Base-by-base conservation (phyloP, 2,888 invertebrate species). In the Vanessa cardui region DNA sequence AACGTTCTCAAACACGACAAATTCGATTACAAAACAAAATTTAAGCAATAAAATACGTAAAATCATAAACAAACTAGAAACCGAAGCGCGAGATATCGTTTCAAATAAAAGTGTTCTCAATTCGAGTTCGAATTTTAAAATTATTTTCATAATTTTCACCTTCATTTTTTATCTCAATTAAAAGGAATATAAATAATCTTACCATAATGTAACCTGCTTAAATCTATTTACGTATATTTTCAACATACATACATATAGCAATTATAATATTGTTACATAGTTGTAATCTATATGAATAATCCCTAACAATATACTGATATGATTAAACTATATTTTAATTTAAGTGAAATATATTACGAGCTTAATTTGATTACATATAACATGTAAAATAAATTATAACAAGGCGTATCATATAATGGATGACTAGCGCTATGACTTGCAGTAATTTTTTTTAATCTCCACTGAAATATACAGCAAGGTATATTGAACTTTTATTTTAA, bases 31-130 rank as follows among this genome's bases (percentile, higher is more conserved):
- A 58, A 88, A 87, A 77, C 86, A 86, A 70, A 91, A 89, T 77
- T 73, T 89, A 62, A 89, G 86, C 70, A 90, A 91, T 76, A 90
- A 90, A 85, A 86, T 90, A 71, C 83, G 82, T 49, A 91, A 90
- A 84, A 87, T 88, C 71, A 81, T 86, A 66, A 83, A 87, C 77
- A 84, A 88, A 76, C 81, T 88, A 56, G 86, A 88, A 78, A 76
- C 80, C 12, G 73, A 72, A 59, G 64, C 70, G 72, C 77, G 74
- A 65, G 80, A 81, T 8, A 76, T 69, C 79, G 79, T 66, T 72
- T 73, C 50, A 68, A 73, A n/a, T 82, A 73, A 18, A 12, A 45
- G 58, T 47, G 44, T 58, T 18, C 47, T 31, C 31, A 47, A 63
- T 58, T 52, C 47, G 6, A 61, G 6, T 6, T 18, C 45, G 16